Evolutionary conservation across 1,140 invertebrate species (phyloP).

Genomic region (Heliconius hermathena): DNA sequence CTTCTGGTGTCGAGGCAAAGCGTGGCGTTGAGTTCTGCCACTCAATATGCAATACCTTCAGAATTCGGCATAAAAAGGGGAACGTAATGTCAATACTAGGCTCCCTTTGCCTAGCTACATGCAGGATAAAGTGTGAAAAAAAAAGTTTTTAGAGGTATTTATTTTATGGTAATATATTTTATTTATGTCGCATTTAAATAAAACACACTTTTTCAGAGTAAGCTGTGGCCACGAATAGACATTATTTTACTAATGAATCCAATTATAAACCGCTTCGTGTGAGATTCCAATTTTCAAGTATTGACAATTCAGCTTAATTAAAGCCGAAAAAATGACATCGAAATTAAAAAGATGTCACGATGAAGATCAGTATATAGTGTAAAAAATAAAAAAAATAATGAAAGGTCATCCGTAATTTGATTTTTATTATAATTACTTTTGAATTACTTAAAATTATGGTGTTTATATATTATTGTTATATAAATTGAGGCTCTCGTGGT

Average conservation of each 20-base stretch:
- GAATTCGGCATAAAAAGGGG: too few species aligned
- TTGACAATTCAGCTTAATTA: conserved; percentile 30
- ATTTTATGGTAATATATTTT: too few species aligned
- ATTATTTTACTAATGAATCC: conserved; percentile 7
- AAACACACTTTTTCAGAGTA: background rate
- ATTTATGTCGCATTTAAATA: too few species aligned
- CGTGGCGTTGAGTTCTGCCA: too few species aligned
- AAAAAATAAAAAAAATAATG: background rate
- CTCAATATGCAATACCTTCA: too few species aligned
- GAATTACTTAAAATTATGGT: background rate
- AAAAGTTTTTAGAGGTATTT: too few species aligned
- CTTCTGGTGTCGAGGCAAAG: too few species aligned
- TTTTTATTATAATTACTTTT: background rate
- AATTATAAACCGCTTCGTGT: background rate
- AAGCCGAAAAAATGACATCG: conserved; percentile 16
- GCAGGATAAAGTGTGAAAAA: too few species aligned
- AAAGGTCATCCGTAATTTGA: background rate
- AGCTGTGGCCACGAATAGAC: background rate
- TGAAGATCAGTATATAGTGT: background rate
- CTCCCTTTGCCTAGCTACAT: too few species aligned
- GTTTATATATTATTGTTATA: background rate
- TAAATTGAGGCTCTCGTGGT: too few species aligned
- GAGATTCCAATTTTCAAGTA: conserved; percentile 8
- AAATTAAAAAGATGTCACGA: background rate
- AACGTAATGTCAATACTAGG: too few species aligned